These are phyloP conservation scores for Paguma larvata DNA, from an alignment of 2,797 vertebrate genomes.

Conservation along the genomic window DNA sequence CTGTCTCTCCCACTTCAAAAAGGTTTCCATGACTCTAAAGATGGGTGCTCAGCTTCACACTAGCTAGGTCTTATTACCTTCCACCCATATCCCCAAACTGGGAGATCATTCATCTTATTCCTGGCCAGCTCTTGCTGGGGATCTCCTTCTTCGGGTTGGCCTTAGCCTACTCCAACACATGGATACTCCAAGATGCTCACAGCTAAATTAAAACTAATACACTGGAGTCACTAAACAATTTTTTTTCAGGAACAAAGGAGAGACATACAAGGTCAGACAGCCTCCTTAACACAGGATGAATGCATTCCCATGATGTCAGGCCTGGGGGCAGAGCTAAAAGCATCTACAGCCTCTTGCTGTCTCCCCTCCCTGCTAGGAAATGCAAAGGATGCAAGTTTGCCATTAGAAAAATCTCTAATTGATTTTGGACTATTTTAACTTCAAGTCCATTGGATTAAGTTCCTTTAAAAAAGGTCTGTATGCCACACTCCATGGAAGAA, in stretches of 20 bases:
- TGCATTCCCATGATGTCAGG: not conserved
- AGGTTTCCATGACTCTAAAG: not conserved
- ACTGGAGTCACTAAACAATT: not conserved
- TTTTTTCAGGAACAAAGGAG: not conserved
- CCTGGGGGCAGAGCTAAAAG: not conserved
- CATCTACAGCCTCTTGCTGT: not conserved
- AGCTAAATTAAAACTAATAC: not conserved
- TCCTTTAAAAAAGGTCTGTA: slow-evolving; percentile 4
- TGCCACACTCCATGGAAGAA: not conserved
- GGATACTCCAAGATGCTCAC: not conserved
- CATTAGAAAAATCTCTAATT: slow-evolving; percentile 13
- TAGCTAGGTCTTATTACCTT: not conserved
- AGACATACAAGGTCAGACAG: not conserved
- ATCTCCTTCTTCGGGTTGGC: not conserved
- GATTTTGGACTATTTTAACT: slow-evolving; percentile 11
- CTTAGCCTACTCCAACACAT: not conserved
- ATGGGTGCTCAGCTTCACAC: not conserved
- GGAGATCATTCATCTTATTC: not conserved
- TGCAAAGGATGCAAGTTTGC: not conserved
- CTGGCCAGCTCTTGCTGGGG: not conserved
- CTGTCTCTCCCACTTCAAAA: not conserved
- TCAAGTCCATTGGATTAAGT: not conserved
- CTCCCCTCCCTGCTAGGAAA: not conserved
- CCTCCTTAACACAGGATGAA: not conserved
- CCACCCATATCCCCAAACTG: not conserved